phyloP scores from a whole-genome alignment of 2,797 vertebrate species.

The Todus mexicanus region DNA sequence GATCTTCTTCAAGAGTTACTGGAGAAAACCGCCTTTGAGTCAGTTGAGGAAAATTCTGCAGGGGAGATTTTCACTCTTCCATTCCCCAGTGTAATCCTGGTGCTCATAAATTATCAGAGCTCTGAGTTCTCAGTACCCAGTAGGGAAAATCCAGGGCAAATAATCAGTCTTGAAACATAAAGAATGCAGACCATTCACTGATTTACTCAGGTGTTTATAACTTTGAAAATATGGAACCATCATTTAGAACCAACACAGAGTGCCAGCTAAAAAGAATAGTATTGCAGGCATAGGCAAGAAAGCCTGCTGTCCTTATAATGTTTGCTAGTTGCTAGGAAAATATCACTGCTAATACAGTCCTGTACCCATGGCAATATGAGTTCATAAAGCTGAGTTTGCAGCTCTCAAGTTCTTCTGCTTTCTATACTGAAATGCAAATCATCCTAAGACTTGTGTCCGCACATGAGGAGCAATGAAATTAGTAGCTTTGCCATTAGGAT shows the following conservation, averaged over 20 bases:
- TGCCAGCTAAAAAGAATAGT: not conserved
- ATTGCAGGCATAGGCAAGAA: not conserved
- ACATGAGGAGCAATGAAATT: not conserved
- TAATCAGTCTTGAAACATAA: not conserved
- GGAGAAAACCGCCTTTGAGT: not conserved
- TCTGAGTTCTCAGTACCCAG: not conserved
- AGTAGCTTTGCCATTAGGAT: not conserved
- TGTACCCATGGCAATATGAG: not conserved
- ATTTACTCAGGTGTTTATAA: not conserved
- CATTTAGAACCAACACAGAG: not conserved
- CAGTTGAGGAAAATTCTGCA: not conserved
- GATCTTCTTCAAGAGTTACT: not conserved
- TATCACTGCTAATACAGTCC: not conserved
- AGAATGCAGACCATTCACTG: not conserved
- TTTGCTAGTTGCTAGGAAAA: conserved; percentile 23
- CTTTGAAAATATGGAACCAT: not conserved
- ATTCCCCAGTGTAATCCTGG: not conserved
- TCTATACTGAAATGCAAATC: not conserved
- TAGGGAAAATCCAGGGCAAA: not conserved
- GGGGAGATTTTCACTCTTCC: not conserved
- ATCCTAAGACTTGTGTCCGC: not conserved
- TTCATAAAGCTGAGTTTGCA: not conserved
- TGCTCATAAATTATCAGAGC: not conserved
- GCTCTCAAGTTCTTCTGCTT: not conserved
- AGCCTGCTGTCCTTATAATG: not conserved